Evolutionary conservation across 1,140 invertebrate species (phyloP), one percentile per base, ranked within the genome.

Genomic region (Dysdera silvatica): DNA sequence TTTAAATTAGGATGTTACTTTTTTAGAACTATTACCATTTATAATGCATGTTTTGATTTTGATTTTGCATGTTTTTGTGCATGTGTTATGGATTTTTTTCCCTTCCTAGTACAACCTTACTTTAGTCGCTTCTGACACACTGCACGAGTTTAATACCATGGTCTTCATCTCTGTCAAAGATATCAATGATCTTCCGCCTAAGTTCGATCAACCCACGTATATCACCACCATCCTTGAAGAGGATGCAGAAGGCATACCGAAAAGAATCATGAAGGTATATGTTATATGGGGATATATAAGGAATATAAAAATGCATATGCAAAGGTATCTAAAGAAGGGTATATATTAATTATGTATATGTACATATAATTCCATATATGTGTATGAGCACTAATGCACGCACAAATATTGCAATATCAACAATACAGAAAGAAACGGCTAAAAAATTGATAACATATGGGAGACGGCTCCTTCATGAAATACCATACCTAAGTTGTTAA

Each of bases 121-220:
- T 70, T 80, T 91, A 80, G 87, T 89, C 70, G 88, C 87, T 45
- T 90, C 88, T 54, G 88, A 91, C 78, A 87, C 86, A 72, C 82
- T 88, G 70, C 87, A 88, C 80, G 88, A 91, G 76, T 88, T 88
- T 78, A 81, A 82, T 61, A 89, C 88, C 62, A 83, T 80, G 52
- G 85, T 91, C 52, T 80, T 86, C 57, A 85, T 91, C 70, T 81
- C 83, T 71, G 81, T 89, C 53, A 83, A 85, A 32, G 71, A 74
- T 54, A 83, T 87, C 73, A 91, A 91, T 77, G 88, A 91, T 76
- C 78, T 89, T 61, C 86, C 87, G 35, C 88, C 88, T 6, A 80
- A 81, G 54, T 91, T 91, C 78, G 82, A 84, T 48, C 78, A 82
- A 71, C 81, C 82, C 48, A 72, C 81, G 26, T 90, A 91, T 78